Conservation (phyloP, 2,797 vertebrate genomes). For the Sebastiscus tertius region DNA sequence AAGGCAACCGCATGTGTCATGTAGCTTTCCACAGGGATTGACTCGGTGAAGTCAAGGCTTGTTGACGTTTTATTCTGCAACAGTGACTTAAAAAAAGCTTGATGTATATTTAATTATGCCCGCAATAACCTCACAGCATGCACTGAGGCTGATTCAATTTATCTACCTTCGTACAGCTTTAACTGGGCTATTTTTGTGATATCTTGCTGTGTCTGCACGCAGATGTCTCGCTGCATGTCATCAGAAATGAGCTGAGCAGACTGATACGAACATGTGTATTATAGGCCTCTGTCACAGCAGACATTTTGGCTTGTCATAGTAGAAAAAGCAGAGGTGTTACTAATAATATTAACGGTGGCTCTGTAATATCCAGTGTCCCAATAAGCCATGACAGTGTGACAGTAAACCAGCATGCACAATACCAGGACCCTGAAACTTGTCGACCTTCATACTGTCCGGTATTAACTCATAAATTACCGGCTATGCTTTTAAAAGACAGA, state of each 20-base stretch:
- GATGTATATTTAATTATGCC: slow-evolving; percentile 65
- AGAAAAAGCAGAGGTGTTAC: not conserved
- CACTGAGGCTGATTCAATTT: slow-evolving; percentile 24
- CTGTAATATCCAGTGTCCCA: not conserved
- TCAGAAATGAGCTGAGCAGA: not conserved
- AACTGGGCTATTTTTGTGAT: slow-evolving; percentile 31
- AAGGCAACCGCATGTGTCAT: slow-evolving; percentile 16
- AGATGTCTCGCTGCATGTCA: not conserved
- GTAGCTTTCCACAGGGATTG: slow-evolving; percentile 25
- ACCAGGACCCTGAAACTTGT: not conserved
- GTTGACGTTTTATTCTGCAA: slow-evolving; percentile 52
- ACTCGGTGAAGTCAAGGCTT: slow-evolving; percentile 39
- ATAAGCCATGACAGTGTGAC: not conserved
- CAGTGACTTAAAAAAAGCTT: slow-evolving; percentile 59
- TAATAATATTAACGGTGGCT: not conserved
- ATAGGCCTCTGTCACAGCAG: not conserved
- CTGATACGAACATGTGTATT: not conserved
- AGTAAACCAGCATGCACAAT: not conserved
- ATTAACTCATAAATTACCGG: not conserved
- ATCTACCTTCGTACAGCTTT: slow-evolving; percentile 43
- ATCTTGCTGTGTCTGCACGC: slow-evolving; percentile 7
- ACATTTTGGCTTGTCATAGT: not conserved
- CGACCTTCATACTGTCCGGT: not conserved
- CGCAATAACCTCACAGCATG: slow-evolving; percentile 37
- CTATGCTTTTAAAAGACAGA: not conserved